Evolutionary conservation across 2,113 vertebrate species (phyloP), one percentile per base, ranked within the genome.

Genomic region (Holacanthus passer): DNA sequence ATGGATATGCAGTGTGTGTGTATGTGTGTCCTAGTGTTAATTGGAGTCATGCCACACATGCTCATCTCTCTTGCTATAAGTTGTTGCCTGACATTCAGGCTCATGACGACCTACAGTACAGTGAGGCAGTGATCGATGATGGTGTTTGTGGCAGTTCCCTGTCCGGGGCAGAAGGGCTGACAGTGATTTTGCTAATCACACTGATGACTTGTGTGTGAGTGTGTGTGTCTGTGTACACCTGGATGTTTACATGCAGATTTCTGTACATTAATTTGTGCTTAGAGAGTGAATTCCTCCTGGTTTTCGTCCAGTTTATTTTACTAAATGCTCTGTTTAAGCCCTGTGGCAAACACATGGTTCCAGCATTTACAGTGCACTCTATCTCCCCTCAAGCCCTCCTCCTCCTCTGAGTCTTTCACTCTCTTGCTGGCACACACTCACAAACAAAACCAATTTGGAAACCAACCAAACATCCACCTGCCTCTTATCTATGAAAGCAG

Each of bases 131-230:
- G 84, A 93, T 86, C 43, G 39, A 77, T 88, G 67, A 1, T 1
- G 39, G 20, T 87, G 77, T 83, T 82, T 79, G 77, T 77, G 66
- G 24, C 29, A 19, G 58, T 71, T 82, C 58, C 71, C 47, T 41
- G 79, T 84, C 66, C 2, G 11, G 65, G 65, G 63, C 56, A 74
- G 66, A 62, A 63, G 63, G 45, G 65, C 74, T 48, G 80, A 82
- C 77, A 83, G 73, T 32, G 41, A 72, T 62, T 77, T 62, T 83
- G 78, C 79, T 85, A 83, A 88, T 89, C 65, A 87, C 43, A 55
- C 37, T 11, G 22, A 31, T 68, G 64, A 69, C n/a, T 41, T 27
- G 43, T 72, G 69, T 45, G 58, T 45, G 19, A 47, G 4, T 72
- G 41, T 64, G 50, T 45, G 58, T 45, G 19, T 58, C 11, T 67